Evolutionary conservation across 2,888 invertebrate species (phyloP).

Genomic region (Melipona bicolor): DNA sequence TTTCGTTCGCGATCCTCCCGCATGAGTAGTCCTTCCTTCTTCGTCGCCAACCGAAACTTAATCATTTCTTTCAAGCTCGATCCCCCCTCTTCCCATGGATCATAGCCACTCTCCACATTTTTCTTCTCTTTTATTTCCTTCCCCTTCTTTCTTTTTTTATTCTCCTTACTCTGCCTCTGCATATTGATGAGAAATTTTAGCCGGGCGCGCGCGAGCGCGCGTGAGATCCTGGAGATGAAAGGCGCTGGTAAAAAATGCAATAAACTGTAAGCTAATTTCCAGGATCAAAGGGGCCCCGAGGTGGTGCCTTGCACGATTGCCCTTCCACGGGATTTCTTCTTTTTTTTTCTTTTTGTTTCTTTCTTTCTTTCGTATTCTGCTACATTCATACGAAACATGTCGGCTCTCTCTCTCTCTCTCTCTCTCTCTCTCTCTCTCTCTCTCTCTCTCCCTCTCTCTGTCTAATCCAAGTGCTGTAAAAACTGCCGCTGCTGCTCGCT

Average conservation of each 20-base stretch:
- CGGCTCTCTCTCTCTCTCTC: conserved; percentile 2
- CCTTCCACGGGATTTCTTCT: conserved; percentile 21
- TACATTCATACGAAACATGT: conserved; percentile 44
- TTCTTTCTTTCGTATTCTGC: not conserved
- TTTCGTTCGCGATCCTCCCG: conserved; percentile 21
- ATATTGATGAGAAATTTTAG: conserved; percentile 77
- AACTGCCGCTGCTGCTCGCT: conserved; percentile 30
- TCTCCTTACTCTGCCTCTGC: conserved; percentile 61
- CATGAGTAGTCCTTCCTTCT: not conserved
- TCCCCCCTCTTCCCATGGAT: conserved; percentile 26
- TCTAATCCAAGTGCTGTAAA: conserved; percentile 51
- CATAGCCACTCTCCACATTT: conserved; percentile 23
- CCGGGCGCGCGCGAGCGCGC: conserved; percentile 39
- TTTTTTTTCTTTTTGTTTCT: not conserved
- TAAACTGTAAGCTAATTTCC: conserved; percentile 73
- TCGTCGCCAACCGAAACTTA: not conserved
- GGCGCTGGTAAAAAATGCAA: conserved; percentile 71
- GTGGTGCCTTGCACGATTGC: conserved; percentile 18
- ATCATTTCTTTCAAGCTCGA: conserved; percentile 13
- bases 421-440: not conserved
- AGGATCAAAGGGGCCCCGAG: conserved; percentile 68
- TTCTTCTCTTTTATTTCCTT: not conserved
- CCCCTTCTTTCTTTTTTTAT: too few relatives aligned
- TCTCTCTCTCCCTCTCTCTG: conserved; percentile 3
- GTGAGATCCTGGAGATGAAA: conserved; percentile 70